phyloP scores from a whole-genome alignment of 1,140 invertebrate genomes.

The Orchestia grillus region DNA sequence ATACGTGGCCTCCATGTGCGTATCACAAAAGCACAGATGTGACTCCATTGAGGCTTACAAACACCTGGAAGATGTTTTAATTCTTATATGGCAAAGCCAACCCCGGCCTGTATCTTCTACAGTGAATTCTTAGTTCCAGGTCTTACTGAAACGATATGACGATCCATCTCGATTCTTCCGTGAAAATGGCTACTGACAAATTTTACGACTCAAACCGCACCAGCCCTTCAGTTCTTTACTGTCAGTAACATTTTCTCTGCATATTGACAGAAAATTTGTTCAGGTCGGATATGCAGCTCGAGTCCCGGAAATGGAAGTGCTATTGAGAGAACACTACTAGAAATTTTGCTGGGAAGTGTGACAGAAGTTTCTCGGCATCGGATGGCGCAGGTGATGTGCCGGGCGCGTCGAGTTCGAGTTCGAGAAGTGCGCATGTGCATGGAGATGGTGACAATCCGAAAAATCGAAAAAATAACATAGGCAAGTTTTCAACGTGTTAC shows the following conservation, averaged over 20 bases:
- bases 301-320: constrained; percentile 27
- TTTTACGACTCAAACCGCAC: background rate
- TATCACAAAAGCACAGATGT: background rate
- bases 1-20: background rate
- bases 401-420: background rate
- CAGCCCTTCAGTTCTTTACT: background rate
- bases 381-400: background rate
- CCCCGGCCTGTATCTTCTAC: background rate
- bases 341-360: background rate
- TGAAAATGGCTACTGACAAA: background rate
- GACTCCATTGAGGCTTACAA: background rate
- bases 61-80: background rate
- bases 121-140: background rate
- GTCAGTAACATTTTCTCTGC: background rate
- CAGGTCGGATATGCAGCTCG: background rate
- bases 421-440: no score
- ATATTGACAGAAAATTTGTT: constrained; percentile 32
- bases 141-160: background rate
- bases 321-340: background rate
- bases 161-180: background rate
- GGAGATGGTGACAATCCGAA: no score
- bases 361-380: background rate
- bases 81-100: background rate
- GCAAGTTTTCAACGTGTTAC: no score
- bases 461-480: no score